These are phyloP conservation scores for Pandion haliaetus DNA, from an alignment of 2,113 vertebrate genomes.

Conservation along the genomic window DNA sequence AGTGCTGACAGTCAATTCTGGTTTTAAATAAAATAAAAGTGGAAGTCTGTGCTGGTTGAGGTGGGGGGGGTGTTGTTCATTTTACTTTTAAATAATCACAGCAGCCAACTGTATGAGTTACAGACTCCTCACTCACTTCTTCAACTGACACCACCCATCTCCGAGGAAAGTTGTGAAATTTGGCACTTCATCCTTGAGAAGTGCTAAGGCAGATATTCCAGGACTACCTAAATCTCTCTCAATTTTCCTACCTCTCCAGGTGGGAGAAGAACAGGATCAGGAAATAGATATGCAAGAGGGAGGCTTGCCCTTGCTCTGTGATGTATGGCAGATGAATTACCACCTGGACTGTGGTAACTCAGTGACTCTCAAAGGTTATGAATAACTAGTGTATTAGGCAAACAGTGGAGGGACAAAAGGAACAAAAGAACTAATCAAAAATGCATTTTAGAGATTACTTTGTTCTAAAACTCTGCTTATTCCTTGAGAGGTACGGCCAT, in stretches of 20 bases:
- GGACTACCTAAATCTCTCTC: neutral
- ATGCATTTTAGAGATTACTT: neutral
- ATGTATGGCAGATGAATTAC: neutral
- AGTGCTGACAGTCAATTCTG: neutral
- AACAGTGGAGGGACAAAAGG: neutral
- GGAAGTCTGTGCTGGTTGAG: neutral
- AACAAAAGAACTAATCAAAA: neutral
- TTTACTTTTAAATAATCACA: neutral
- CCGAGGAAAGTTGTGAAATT: neutral
- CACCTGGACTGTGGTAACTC: neutral
- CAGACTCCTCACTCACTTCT: neutral
- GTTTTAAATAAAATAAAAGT: neutral
- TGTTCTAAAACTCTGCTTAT: neutral
- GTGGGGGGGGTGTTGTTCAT: accelerated
- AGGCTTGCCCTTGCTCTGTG: neutral
- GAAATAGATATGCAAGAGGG: neutral
- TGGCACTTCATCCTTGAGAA: neutral
- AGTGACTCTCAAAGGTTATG: neutral
- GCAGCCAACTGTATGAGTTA: neutral
- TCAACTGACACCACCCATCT: neutral
- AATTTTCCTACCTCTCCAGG: neutral
- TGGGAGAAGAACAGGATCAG: neutral
- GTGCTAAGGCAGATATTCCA: neutral
- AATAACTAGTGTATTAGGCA: neutral
- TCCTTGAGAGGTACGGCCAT: neutral